Conservation (phyloP, 2,113 vertebrate genomes). For the Corynorhinus townsendii region DNA sequence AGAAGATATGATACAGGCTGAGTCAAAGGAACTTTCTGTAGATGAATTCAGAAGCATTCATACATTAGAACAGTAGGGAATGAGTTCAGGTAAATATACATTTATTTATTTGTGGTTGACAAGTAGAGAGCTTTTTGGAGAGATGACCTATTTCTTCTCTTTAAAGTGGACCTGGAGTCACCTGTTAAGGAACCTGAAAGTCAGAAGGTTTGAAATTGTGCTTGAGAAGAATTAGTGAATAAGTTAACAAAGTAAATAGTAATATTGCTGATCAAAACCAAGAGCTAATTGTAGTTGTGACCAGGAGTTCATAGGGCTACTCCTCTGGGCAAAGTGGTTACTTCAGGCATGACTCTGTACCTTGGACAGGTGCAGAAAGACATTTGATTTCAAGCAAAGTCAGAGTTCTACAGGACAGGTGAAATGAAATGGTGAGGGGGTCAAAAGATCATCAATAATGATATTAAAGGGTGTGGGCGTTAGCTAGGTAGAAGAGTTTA, state of each 20-base stretch:
- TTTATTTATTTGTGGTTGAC: neutral
- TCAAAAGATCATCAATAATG: neutral
- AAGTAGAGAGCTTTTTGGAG: neutral
- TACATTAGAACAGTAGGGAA: neutral
- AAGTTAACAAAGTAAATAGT: neutral
- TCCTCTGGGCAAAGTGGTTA: rapidly evolving
- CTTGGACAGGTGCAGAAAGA: neutral
- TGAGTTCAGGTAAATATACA: neutral
- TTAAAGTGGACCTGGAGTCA: neutral
- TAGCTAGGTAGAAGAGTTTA: neutral
- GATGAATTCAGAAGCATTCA: neutral
- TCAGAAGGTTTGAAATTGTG: neutral
- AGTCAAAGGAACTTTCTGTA: neutral
- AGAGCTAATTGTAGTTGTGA: neutral
- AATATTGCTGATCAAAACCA: neutral
- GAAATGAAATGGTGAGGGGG: rapidly evolving
- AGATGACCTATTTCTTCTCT: neutral
- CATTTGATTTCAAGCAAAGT: neutral
- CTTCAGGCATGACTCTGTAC: neutral
- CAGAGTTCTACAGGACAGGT: neutral
- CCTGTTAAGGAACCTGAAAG: neutral
- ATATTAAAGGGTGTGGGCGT: neutral
- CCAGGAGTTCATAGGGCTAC: neutral
- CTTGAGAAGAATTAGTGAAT: neutral
- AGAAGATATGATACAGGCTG: neutral